These are phyloP conservation scores for Micropoecilia bifurca DNA, from an alignment of 2,797 vertebrate species.

Conservation along the genomic window DNA sequence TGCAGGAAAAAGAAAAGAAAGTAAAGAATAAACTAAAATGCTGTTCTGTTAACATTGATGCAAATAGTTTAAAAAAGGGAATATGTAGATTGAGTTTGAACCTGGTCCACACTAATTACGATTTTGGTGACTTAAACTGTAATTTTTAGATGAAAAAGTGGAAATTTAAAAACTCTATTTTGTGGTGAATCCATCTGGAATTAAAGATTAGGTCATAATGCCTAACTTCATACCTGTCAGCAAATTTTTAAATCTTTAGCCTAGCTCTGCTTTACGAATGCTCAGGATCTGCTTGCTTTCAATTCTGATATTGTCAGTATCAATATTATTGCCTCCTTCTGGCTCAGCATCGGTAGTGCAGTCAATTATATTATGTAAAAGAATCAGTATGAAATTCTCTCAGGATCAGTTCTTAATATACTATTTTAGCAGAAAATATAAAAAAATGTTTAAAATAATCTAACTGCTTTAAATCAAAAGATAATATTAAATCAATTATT, in stretches of 20 bases:
- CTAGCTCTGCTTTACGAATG: not conserved
- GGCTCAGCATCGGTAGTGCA: not conserved
- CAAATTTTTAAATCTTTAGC: not conserved
- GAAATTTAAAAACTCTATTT: not conserved
- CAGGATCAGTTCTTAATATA: not conserved
- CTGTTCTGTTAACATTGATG: not conserved
- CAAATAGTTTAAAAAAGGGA: not conserved
- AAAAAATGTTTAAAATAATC: not conserved
- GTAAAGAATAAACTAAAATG: not conserved
- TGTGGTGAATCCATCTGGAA: not conserved
- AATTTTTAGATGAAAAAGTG: not conserved
- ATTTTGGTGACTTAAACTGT: not conserved
- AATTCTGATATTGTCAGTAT: not conserved
- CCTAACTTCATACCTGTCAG: not conserved
- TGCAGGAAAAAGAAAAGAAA: slow-evolving; percentile 7
- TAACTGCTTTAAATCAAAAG: not conserved
- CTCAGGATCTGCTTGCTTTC: not conserved
- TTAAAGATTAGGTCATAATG: slow-evolving; percentile 2
- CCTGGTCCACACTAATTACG: not conserved
- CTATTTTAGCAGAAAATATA: not conserved
- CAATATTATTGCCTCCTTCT: not conserved
- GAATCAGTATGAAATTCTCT: not conserved
- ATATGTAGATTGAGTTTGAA: not conserved
- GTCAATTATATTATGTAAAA: not conserved
- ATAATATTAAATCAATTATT: not conserved